Evolutionary conservation across 23 tunicate species (phyloP), one percentile per base, ranked within the genome.

Genomic region (Aplidium turbinatum): DNA sequence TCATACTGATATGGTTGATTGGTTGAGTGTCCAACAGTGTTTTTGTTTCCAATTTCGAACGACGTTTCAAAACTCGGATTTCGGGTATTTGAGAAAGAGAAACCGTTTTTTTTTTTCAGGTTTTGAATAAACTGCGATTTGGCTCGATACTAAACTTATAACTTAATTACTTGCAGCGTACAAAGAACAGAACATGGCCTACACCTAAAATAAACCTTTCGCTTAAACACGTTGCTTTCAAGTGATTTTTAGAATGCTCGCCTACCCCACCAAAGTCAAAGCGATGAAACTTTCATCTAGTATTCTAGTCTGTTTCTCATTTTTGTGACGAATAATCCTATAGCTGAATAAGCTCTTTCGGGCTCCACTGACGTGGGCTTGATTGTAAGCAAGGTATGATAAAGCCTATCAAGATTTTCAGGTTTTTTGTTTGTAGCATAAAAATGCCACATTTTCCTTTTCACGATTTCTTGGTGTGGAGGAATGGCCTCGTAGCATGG

Each of bases 341-440:
- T 66, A 27, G 29, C 52, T n/a, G 73, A 66, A 66, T 35, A 66
- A 11, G 23, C 73, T 27, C 73, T 36, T 23, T 66, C 52, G 36
- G 51, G 52, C 52, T 35, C 51, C 27, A 66, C 73, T 11, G 73
- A 66, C 27, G 73, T 66, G 13, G 73, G 73, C 27, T n/a, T 66
- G 23, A 66, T 35, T 66, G 73, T 66, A n/a, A 36, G 73, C 25
- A 66, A 38, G 27, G 73, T 24, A 66, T 23, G 25, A 23, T 66
- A 35, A n/a, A 66, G 73, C 19, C 38, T 66, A 16, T 66, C 52
- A 4, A 38, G 29, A 66, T 66, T 66, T 11, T 66, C 73, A 18
- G 73, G 73, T 38, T 52, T 38, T 38, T 29, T 62, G 36, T 66
- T 66, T n/a, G 53, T 66, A 9, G 53, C 51, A 16, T 66, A 29